Percentiles rank a stretch among this genome's conserved stretches.
These are phyloP conservation scores for Epinotia demarniana DNA, from an alignment of 2,888 invertebrate genomes.

Conservation along the genomic window DNA sequence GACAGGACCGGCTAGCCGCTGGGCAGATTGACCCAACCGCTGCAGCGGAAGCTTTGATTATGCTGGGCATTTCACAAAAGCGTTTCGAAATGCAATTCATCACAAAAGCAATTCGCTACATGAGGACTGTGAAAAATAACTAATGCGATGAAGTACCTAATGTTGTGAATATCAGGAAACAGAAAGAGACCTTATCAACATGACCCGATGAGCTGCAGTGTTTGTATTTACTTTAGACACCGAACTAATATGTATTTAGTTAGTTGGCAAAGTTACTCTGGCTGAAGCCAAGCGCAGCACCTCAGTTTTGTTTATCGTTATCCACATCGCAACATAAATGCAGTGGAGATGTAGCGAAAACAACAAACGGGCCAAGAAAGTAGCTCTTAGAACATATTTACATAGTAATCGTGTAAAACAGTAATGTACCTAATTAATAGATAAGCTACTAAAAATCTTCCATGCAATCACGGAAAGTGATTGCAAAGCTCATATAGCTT, in stretches of 20 bases:
- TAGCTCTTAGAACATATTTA: slow-evolving; percentile 2
- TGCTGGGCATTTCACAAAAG: neutral
- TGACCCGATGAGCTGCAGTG: neutral
- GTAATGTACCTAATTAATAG: neutral
- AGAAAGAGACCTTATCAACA: neutral
- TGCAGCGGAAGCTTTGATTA: no score
- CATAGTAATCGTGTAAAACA: slow-evolving; percentile 8
- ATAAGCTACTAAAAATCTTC: no score
- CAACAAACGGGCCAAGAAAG: slow-evolving; percentile 36
- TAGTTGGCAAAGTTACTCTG: slow-evolving; percentile 32
- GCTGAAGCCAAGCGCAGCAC: slow-evolving; percentile 17
- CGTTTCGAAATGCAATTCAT: neutral
- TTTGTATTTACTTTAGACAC: neutral
- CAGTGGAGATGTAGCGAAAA: slow-evolving; percentile 22
- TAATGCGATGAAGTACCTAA: neutral
- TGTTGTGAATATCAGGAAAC: neutral
- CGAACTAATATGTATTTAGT: neutral
- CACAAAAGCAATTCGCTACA: neutral
- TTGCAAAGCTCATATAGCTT: no score
- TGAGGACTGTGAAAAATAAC: neutral
- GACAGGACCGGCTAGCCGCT: no score
- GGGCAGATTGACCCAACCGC: no score
- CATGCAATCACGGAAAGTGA: no score
- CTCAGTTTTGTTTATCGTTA: slow-evolving; percentile 40
- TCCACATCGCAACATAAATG: slow-evolving; percentile 28